A percentile compares a stretch with the other conserved stretches of the same genome.
These are phyloP conservation scores for Drosophila arawakana DNA, from an alignment of 1,140 invertebrate species.

Conservation along the genomic window DNA sequence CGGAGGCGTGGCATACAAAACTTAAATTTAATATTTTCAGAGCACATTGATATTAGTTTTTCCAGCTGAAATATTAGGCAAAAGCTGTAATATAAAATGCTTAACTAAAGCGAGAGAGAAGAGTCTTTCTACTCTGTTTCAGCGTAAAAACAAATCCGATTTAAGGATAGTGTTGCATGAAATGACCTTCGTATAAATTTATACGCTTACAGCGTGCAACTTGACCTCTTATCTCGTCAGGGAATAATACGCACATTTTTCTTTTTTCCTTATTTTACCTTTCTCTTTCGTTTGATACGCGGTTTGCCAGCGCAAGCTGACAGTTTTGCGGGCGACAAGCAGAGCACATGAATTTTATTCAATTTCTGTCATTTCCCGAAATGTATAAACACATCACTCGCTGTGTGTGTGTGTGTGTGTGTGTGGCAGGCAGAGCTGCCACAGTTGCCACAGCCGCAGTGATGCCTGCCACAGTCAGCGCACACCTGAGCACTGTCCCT, in stretches of 20 bases:
- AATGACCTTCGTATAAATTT: slow-evolving; percentile 68
- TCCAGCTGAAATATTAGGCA: no score
- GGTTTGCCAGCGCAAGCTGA: slow-evolving; percentile 37
- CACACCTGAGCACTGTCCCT: slow-evolving; percentile 18
- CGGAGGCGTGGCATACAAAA: slow-evolving; percentile 2
- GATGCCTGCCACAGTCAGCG: neutral
- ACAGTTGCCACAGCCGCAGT: slow-evolving; percentile 29
- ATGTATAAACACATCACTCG: slow-evolving; percentile 79
- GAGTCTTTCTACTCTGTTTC: no score
- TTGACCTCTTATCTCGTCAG: slow-evolving; percentile 7
- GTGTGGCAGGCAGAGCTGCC: slow-evolving; percentile 36
- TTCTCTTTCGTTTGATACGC: slow-evolving; percentile 53
- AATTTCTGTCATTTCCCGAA: slow-evolving; percentile 80
- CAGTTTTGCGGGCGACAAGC: slow-evolving; percentile 12
- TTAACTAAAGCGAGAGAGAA: no score
- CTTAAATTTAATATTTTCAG: no score
- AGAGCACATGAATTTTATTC: slow-evolving; percentile 78
- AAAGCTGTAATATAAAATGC: no score
- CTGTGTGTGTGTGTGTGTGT: slow-evolving; percentile 17
- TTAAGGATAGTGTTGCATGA: slow-evolving; percentile 9
- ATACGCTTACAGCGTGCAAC: slow-evolving; percentile 17
- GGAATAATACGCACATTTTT: slow-evolving; percentile 27
- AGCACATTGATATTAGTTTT: no score
- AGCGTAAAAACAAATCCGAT: slow-evolving; percentile 13
- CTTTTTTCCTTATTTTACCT: neutral